phyloP scores from a whole-genome alignment of 2,888 invertebrate species.

The Dasysyrphus tricinctus region DNA sequence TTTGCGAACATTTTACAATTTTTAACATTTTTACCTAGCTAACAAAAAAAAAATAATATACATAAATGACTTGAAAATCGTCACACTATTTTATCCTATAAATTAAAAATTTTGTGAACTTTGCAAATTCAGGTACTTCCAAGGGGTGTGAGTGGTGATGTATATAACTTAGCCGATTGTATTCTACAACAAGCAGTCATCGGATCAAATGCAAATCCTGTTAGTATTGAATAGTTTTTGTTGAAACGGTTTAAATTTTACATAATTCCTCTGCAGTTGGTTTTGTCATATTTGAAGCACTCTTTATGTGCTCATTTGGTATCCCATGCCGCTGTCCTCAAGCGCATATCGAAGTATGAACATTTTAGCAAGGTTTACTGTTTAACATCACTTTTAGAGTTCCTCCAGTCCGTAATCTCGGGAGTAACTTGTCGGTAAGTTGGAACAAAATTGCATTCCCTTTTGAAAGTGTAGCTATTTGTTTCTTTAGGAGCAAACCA shows the following conservation, averaged over 20 bases:
- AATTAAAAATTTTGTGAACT: neutral
- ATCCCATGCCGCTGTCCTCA: constrained; percentile 94
- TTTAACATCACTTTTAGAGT: constrained; percentile 92
- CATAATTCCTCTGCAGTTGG: constrained; percentile 85
- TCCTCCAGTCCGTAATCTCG: constrained; percentile 89
- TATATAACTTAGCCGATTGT: constrained; percentile 96
- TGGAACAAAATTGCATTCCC: neutral
- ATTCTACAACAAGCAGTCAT: constrained; percentile 97
- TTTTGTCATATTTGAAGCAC: constrained; percentile 96
- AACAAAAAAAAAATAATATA: constrained; percentile 41
- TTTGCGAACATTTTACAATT: constrained; percentile 64
- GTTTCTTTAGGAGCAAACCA: constrained; percentile 88
- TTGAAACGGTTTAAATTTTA: neutral
- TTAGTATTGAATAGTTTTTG: constrained; percentile 73
- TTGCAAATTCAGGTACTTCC: constrained; percentile 86
- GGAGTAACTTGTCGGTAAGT: constrained; percentile 84
- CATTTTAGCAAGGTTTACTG: constrained; percentile 95
- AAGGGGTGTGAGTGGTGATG: constrained; percentile 95
- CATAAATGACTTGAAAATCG: constrained; percentile 48
- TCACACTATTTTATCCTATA: neutral
- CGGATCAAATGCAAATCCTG: constrained; percentile 93
- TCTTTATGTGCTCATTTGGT: constrained; percentile 95
- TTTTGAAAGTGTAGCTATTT: neutral
- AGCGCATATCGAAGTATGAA: constrained; percentile 94
- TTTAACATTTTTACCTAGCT: constrained; percentile 76